Percentiles rank a stretch among this genome's conserved stretches.
Evolutionary conservation across 2,113 vertebrate genomes (phyloP).

Genomic region (Epinephelus lanceolatus): DNA sequence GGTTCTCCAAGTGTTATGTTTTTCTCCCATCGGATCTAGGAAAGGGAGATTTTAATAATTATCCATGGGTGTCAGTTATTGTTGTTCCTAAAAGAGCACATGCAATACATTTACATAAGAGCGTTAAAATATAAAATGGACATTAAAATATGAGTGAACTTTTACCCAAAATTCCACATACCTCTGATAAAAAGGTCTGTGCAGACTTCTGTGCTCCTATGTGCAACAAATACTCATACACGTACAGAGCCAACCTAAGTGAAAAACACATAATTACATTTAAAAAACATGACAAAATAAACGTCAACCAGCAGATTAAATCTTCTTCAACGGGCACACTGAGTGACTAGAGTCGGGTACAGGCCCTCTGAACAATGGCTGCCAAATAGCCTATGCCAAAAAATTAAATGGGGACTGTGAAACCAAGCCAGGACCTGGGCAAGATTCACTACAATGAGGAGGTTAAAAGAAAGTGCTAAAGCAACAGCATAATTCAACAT

Average conservation of each 20-base stretch:
- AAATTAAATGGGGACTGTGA: slow-evolving; percentile 58
- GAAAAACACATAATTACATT: background rate
- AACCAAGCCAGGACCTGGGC: slow-evolving; percentile 41
- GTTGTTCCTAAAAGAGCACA: background rate
- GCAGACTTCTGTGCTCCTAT: slow-evolving; percentile 98
- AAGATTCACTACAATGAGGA: slow-evolving; percentile 35
- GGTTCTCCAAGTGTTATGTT: slow-evolving; percentile 96
- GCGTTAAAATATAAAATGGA: background rate
- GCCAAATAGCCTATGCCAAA: slow-evolving; percentile 72
- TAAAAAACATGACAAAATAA: slow-evolving; percentile 21
- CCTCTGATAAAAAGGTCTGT: slow-evolving; percentile 98
- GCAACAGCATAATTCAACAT: slow-evolving; percentile 4
- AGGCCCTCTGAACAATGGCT: slow-evolving; percentile 81
- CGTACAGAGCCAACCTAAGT: slow-evolving; percentile 93
- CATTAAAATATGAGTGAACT: slow-evolving; percentile 10
- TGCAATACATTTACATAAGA: background rate
- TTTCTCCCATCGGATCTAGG: slow-evolving; percentile 97
- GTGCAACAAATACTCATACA: slow-evolving; percentile 98
- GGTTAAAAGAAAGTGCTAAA: slow-evolving; percentile 24
- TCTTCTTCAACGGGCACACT: slow-evolving; percentile 34
- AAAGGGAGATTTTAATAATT: slow-evolving; percentile 36
- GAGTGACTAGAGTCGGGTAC: slow-evolving; percentile 59
- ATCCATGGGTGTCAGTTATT: background rate
- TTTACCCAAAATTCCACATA: slow-evolving; percentile 73
- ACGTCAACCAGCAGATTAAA: slow-evolving; percentile 16